Evolutionary conservation across 2,797 vertebrate species (phyloP).

Genomic region (Vultur gryphus): DNA sequence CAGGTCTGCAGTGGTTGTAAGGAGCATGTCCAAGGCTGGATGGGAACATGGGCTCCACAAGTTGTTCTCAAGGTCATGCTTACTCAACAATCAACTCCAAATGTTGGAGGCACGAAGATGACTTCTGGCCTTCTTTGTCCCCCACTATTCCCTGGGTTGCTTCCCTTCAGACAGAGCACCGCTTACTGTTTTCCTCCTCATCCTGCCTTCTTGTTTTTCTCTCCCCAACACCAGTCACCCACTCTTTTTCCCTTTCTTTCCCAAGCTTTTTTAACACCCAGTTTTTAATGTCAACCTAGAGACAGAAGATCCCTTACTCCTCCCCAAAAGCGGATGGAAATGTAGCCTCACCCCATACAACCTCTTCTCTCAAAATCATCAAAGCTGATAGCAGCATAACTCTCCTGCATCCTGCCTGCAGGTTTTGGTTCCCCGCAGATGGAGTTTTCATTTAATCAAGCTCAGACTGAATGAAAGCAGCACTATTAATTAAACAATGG

Average conservation of each 20-base stretch:
- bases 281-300: background rate
- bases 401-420: background rate
- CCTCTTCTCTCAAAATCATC: background rate
- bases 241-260: background rate
- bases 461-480: conserved; percentile 42
- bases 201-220: background rate
- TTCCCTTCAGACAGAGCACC: background rate
- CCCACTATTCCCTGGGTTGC: background rate
- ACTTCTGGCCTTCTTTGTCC: background rate
- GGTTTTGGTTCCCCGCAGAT: conserved; percentile 39
- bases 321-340: background rate
- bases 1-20: background rate
- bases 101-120: background rate
- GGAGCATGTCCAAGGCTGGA: background rate
- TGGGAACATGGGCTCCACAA: background rate
- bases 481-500: conserved; percentile 63
- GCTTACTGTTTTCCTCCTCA: background rate
- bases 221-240: background rate
- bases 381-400: background rate
- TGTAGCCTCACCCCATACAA: background rate
- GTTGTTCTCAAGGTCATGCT: background rate
- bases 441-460: conserved; percentile 58
- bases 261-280: background rate
- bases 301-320: background rate
- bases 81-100: background rate